Base-by-base conservation (phyloP, 2,113 vertebrate species). In the Illadopsis cleaveri region DNA sequence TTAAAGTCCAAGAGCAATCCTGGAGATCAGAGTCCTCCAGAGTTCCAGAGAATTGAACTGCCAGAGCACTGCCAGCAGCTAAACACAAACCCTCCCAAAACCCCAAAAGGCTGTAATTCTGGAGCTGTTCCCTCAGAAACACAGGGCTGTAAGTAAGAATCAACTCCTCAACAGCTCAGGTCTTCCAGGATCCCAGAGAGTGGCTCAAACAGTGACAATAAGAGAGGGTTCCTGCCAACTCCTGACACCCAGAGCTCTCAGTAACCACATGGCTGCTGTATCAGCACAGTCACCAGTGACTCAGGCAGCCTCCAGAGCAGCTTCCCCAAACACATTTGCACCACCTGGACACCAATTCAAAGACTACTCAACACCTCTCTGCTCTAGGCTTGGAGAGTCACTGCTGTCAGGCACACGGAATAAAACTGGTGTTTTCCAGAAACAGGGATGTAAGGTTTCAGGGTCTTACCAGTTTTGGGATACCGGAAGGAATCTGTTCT, bases 401-500 rank as follows among this genome's bases (percentile, higher is more conserved):
- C 42, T n/a, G 51, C 70, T 62, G 18, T 18, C 72, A 88, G 56
- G 42, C 42, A 86, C 16, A 15, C 4, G 50, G 68, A 77, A 70
- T 37, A 31, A 70, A 89, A 44, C 0, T 7, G 1, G 11, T 19
- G 42, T 61, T 6, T 65, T 62, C 33, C 62, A 88, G 82, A 76
- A 68, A 65, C 2, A 81, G 31, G 50, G 9, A 30, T 5, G 17
- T 12, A 50, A 75, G 12, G 33, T 15, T 77, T 35, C 38, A 37
- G 60, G n/a, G 77, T 37, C 96, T 95, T 95, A 98, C 98, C 98
- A 76, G 98, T 98, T 97, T 98, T 98, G 79, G 98, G 98, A 73
- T 98, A 98, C 42, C 98, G 98, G 79, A 98, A 98, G 28, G 98
- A 98, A 97, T 98, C 98, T 57, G 98, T 98, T 93, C 97, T 98